A percentile compares a stretch with the other conserved stretches of the same genome.
Conservation (phyloP, 2,113 vertebrate genomes). For the Gymnarchus niloticus region DNA sequence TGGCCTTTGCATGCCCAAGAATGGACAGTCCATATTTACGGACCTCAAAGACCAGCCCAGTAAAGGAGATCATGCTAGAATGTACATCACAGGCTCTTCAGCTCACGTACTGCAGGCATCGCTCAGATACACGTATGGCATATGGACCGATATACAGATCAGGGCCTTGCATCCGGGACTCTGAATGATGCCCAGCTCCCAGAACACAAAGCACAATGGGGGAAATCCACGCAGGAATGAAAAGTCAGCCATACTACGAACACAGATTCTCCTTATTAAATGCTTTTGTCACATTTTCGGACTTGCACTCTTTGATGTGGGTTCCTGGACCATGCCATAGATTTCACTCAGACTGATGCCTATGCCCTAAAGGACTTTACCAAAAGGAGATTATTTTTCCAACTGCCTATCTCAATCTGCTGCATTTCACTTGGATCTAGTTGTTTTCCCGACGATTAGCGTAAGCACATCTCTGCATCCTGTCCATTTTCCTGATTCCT, state of each 20-base stretch:
- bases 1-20: too few relatives aligned
- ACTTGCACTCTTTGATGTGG: neutral
- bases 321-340: neutral
- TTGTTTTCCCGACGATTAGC: neutral
- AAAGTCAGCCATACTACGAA: neutral
- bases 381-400: neutral
- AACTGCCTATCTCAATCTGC: neutral
- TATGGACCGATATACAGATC: neutral
- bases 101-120: neutral
- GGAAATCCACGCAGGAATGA: neutral
- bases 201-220: neutral
- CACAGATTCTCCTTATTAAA: neutral
- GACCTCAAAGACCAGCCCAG: neutral
- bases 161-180: neutral
- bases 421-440: neutral
- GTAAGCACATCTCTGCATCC: neutral
- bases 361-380: neutral
- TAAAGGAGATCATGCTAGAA: neutral
- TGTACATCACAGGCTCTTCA: neutral
- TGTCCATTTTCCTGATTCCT: neutral
- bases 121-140: neutral
- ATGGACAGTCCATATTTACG: too few relatives aligned
- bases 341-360: neutral
- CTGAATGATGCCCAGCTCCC: neutral
- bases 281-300: neutral